Percentiles rank a stretch among this genome's conserved stretches.
These are phyloP conservation scores for Troides aeacus DNA, from an alignment of 2,888 invertebrate species.

Conservation along the genomic window DNA sequence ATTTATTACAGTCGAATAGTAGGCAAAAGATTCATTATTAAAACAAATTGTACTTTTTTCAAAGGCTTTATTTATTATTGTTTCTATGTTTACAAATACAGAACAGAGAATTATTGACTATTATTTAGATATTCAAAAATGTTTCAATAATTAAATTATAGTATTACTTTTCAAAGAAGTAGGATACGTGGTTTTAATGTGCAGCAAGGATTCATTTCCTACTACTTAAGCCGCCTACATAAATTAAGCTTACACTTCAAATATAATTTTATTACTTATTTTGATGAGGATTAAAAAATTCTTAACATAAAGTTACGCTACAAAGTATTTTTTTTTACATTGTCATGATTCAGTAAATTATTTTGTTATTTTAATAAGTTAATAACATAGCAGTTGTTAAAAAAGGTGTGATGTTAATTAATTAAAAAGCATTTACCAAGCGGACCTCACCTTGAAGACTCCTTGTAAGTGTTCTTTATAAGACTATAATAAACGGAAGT, in stretches of 20 bases:
- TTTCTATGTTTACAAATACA: background rate
- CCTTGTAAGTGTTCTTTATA: background rate
- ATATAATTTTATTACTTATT: background rate
- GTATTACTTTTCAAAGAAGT: background rate
- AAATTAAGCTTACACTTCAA: background rate
- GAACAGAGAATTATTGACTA: background rate
- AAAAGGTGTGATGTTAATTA: no score
- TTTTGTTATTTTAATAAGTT: background rate
- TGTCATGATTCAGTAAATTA: no score
- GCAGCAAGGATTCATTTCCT: no score
- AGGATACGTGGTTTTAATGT: background rate
- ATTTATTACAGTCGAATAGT: no score
- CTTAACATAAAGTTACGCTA: background rate
- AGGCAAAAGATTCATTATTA: background rate
- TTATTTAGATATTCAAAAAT: no score
- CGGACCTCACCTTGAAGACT: no score
- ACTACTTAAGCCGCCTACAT: no score
- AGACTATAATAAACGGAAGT: background rate
- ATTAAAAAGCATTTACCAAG: no score
- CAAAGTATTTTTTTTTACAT: background rate
- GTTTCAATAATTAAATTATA: background rate
- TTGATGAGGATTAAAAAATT: background rate
- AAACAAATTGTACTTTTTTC: background rate
- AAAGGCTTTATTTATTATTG: conserved; percentile 1
- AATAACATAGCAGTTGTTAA: no score